phyloP scores from a whole-genome alignment of 2,113 vertebrate species.

The Talpa occidentalis region DNA sequence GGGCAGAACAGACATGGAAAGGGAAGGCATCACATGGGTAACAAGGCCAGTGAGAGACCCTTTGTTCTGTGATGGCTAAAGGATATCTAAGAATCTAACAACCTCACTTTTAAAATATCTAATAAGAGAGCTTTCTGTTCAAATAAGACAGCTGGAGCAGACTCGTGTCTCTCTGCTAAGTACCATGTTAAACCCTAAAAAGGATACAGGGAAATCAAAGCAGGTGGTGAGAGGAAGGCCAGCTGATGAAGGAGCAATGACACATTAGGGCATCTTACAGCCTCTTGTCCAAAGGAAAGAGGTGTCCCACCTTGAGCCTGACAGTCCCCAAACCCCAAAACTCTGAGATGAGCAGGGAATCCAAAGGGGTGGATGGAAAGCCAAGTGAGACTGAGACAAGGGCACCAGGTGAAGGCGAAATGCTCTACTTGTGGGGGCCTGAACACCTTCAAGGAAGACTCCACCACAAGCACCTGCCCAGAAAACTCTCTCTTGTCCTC shows the following conservation, averaged over 20 bases:
- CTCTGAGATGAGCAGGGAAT: neutral
- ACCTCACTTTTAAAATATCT: neutral
- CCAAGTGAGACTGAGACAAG: neutral
- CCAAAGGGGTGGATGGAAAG: fast-evolving
- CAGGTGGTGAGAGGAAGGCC: neutral
- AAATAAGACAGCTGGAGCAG: neutral
- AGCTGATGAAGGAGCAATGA: neutral
- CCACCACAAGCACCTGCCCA: neutral
- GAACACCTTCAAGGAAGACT: neutral
- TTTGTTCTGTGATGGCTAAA: neutral
- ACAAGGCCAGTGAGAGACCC: neutral
- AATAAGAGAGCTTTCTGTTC: neutral
- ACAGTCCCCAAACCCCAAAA: neutral
- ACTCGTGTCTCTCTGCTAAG: neutral
- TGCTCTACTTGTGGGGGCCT: fast-evolving
- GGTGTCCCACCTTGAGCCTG: neutral
- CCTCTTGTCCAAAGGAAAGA: neutral
- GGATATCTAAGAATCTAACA: neutral
- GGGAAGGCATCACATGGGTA: neutral
- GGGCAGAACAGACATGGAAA: neutral
- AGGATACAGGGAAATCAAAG: neutral
- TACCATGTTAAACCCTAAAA: neutral
- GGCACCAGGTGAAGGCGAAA: neutral
- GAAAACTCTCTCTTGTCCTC: neutral
- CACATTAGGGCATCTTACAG: neutral